Evolutionary conservation across 2,797 vertebrate species (phyloP).

Genomic region (Lepus oiostolus): DNA sequence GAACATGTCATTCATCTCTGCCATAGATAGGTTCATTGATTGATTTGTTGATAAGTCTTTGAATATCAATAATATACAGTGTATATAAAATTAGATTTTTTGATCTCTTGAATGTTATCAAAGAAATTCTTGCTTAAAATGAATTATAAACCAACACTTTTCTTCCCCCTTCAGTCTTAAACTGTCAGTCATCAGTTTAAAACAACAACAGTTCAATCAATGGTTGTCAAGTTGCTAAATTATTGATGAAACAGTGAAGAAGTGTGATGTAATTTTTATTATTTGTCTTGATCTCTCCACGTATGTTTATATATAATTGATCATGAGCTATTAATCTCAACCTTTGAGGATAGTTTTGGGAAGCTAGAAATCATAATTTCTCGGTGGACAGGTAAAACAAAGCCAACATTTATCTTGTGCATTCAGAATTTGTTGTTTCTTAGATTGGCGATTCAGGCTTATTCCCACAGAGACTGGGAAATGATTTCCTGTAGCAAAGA

Average conservation of each 20-base stretch:
- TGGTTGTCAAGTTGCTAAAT: constrained; percentile 64
- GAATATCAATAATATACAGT: constrained; percentile 58
- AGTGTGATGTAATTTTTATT: constrained; percentile 58
- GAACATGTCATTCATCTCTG: constrained; percentile 78
- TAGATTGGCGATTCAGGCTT: constrained; percentile 16
- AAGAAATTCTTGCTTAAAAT: constrained; percentile 32
- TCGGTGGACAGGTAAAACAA: constrained; percentile 1
- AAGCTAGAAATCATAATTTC: constrained; percentile 38
- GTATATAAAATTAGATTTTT: constrained; percentile 64
- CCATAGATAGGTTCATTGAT: constrained; percentile 40
- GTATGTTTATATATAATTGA: constrained; percentile 52
- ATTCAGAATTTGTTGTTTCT: neutral
- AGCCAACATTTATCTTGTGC: neutral
- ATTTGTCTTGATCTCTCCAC: constrained; percentile 18
- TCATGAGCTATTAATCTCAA: constrained; percentile 1
- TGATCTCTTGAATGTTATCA: constrained; percentile 61
- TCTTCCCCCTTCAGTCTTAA: neutral
- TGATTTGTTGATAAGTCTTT: constrained; percentile 75
- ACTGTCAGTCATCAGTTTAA: constrained; percentile 38
- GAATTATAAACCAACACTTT: constrained; percentile 63
- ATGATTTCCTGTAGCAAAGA: neutral
- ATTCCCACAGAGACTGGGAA: constrained; percentile 7
- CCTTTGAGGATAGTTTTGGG: constrained; percentile 39
- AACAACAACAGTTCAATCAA: constrained; percentile 22
- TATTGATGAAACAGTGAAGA: constrained; percentile 49